Conservation (phyloP, 2,113 vertebrate species). For the Actinemys pallida region DNA sequence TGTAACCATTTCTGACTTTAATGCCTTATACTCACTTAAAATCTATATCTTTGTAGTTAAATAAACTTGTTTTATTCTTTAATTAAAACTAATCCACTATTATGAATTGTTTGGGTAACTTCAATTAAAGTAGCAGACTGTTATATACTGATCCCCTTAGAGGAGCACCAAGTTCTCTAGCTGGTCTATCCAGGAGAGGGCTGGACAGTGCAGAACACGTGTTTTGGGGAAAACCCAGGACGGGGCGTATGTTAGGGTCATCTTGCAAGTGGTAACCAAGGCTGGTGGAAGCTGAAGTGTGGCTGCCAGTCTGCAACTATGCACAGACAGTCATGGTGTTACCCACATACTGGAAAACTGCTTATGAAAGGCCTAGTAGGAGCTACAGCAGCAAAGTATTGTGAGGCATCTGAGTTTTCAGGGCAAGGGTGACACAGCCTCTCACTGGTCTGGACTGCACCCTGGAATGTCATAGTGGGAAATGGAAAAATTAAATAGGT, state of each 20-base stretch:
- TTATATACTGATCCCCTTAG: too few species aligned
- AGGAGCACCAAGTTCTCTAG: too few species aligned
- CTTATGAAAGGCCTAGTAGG: neutral
- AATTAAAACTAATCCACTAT: too few species aligned
- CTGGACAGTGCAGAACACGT: neutral
- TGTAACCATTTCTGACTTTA: neutral
- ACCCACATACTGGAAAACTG: neutral
- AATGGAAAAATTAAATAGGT: neutral
- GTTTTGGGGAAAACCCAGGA: neutral
- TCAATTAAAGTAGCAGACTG: too few species aligned
- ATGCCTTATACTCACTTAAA: neutral
- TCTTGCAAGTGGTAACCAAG: neutral
- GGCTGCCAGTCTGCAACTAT: neutral
- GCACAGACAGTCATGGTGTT: neutral
- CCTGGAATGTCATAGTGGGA: neutral
- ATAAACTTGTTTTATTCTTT: too few species aligned
- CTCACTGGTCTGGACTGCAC: neutral
- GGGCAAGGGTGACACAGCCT: neutral
- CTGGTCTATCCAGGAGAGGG: too few species aligned
- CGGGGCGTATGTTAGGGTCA: neutral
- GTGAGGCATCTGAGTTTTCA: too few species aligned
- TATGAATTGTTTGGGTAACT: too few species aligned
- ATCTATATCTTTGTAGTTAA: too few species aligned
- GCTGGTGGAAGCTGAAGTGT: neutral
- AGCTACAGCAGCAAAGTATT: too few species aligned